Conservation (phyloP, 2,888 invertebrate genomes). For the Panorpa germanica region DNA sequence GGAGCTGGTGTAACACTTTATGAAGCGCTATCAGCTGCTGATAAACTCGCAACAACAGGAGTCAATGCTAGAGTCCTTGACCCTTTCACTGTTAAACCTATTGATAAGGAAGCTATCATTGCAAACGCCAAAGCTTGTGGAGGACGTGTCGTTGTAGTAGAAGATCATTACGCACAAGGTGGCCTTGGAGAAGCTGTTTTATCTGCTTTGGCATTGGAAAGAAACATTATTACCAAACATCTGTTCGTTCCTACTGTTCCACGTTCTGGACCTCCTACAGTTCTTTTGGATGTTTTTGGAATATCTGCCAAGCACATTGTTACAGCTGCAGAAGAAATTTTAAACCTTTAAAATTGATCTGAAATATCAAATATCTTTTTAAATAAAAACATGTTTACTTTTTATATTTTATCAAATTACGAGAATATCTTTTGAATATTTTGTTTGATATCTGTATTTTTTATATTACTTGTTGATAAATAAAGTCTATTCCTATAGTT, state of each 20-base stretch:
- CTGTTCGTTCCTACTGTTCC: slow-evolving; percentile 71
- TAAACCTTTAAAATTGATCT: slow-evolving; percentile 34
- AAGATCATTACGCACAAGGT: slow-evolving; percentile 95
- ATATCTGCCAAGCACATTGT: slow-evolving; percentile 68
- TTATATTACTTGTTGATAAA: no score
- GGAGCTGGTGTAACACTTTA: slow-evolving; percentile 89
- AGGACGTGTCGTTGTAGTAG: slow-evolving; percentile 77
- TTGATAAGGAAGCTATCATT: slow-evolving; percentile 63
- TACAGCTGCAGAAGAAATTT: slow-evolving; percentile 42
- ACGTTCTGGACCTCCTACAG: slow-evolving; percentile 79
- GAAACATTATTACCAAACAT: slow-evolving; percentile 52
- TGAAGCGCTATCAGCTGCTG: slow-evolving; percentile 75
- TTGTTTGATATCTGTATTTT: no score
- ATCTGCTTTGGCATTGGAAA: slow-evolving; percentile 54
- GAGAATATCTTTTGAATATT: no score
- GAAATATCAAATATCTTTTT: no score
- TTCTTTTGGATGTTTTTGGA: slow-evolving; percentile 74
- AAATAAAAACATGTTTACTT: no score
- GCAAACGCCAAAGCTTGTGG: slow-evolving; percentile 58
- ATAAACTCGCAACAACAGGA: slow-evolving; percentile 45
- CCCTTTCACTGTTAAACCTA: slow-evolving; percentile 90
- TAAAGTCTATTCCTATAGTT: no score
- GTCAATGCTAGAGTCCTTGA: slow-evolving; percentile 73
- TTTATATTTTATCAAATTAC: no score
- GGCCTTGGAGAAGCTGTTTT: slow-evolving; percentile 93